These are phyloP conservation scores for Dipodomys merriami DNA, from an alignment of 2,113 vertebrate species.

Conservation along the genomic window DNA sequence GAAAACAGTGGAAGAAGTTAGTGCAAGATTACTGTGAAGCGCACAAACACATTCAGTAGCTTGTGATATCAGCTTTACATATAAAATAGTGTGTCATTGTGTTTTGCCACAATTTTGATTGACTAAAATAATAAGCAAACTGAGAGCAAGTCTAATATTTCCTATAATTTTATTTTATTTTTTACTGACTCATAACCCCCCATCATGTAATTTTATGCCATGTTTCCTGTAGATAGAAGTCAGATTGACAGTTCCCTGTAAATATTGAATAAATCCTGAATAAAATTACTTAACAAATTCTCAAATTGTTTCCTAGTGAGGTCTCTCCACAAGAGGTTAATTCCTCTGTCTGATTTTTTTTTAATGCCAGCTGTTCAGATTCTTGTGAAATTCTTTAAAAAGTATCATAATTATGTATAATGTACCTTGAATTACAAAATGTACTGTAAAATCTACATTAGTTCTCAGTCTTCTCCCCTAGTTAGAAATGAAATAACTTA, in stretches of 20 bases:
- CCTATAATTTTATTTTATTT: neutral
- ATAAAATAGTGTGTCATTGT: neutral
- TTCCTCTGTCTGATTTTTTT: conserved; percentile 67
- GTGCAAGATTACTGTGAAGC: neutral
- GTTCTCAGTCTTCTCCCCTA: conserved; percentile 67
- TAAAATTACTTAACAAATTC: conserved; percentile 22
- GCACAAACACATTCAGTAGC: neutral
- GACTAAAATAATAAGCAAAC: conserved; percentile 17
- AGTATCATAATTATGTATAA: conserved; percentile 14
- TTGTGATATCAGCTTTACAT: neutral
- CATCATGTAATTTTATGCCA: neutral
- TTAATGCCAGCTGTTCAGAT: conserved; percentile 71
- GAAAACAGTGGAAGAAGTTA: neutral
- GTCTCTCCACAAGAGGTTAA: conserved; percentile 35
- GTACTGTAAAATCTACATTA: conserved; percentile 75
- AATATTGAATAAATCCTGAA: conserved; percentile 52
- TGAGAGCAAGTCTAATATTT: neutral
- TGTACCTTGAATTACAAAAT: conserved; percentile 34
- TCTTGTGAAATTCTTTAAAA: conserved; percentile 79
- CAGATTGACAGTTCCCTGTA: neutral
- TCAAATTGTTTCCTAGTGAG: conserved; percentile 11
- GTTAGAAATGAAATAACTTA: conserved; percentile 75
- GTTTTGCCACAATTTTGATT: neutral
- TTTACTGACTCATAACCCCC: neutral
- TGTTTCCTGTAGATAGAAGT: neutral